These are phyloP conservation scores for Rotaria sp. DNA, from an alignment of 2,888 invertebrate genomes.

Conservation along the genomic window DNA sequence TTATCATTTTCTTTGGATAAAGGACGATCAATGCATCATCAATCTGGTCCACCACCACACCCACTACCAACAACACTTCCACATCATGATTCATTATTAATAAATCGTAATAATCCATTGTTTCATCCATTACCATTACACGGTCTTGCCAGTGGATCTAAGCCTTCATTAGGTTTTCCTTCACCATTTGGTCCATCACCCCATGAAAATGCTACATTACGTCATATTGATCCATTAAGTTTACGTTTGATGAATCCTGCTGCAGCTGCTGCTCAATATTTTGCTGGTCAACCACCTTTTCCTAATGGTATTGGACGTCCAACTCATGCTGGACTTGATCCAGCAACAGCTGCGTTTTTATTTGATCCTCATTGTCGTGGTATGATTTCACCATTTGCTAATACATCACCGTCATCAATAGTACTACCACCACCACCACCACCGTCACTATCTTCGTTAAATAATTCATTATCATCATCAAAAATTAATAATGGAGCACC, in stretches of 20 bases:
- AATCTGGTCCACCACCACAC: not conserved
- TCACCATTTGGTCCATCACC: not conserved
- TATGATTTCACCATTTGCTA: not conserved
- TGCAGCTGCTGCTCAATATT: not conserved
- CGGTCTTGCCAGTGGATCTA: not conserved
- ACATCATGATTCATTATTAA: not conserved
- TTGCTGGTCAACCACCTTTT: not conserved
- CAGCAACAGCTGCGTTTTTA: not conserved
- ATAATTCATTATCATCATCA: not conserved
- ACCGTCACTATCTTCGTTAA: too few relatives aligned
- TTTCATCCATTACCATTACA: conserved; percentile 3
- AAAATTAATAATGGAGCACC: not conserved
- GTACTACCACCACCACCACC: not conserved
- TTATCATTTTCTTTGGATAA: not conserved
- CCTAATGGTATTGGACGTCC: not conserved
- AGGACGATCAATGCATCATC: not conserved
- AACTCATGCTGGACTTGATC: not conserved
- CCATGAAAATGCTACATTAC: not conserved
- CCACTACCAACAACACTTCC: not conserved
- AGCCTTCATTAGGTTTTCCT: not conserved
- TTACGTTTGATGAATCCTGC: not conserved
- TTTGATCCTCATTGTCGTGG: not conserved
- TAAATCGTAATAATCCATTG: not conserved
- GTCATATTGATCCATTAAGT: not conserved
- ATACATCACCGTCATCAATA: not conserved